Conservation (phyloP, 2,113 vertebrate genomes). For the Zapus hudsonius region DNA sequence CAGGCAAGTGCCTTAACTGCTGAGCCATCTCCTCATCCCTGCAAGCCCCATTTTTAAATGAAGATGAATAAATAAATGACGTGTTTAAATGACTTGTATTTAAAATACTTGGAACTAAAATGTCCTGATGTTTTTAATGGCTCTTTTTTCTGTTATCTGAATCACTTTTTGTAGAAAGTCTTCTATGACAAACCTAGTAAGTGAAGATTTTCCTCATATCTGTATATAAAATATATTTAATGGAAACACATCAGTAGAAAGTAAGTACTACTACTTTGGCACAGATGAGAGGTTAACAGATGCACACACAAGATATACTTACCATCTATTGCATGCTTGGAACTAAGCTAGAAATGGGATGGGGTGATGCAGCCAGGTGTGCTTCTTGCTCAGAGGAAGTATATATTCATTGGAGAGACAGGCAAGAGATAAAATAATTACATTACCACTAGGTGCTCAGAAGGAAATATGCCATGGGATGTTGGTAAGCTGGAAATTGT, state of each 20-base stretch:
- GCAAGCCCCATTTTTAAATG: background rate
- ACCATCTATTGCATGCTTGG: background rate
- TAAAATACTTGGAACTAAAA: slow-evolving; percentile 30
- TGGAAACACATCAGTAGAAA: background rate
- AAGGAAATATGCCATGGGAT: background rate
- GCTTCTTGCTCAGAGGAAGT: background rate
- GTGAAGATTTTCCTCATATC: background rate
- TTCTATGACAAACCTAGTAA: background rate
- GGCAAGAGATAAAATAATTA: background rate
- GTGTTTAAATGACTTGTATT: background rate
- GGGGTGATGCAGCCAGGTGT: background rate
- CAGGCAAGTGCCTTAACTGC: too few species aligned
- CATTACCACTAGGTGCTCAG: background rate
- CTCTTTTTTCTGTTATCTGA: background rate
- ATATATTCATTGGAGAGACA: background rate
- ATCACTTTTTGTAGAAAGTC: background rate
- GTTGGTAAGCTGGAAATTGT: background rate
- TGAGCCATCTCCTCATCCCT: too few species aligned
- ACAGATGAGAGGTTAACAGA: background rate
- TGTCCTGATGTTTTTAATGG: background rate
- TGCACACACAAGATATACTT: background rate
- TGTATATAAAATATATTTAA: background rate
- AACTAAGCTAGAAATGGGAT: background rate
- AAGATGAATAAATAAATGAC: background rate
- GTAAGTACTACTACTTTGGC: background rate